phyloP scores from a whole-genome alignment of 92 coral and sea anemone species.

The Meandrina meandrites region DNA sequence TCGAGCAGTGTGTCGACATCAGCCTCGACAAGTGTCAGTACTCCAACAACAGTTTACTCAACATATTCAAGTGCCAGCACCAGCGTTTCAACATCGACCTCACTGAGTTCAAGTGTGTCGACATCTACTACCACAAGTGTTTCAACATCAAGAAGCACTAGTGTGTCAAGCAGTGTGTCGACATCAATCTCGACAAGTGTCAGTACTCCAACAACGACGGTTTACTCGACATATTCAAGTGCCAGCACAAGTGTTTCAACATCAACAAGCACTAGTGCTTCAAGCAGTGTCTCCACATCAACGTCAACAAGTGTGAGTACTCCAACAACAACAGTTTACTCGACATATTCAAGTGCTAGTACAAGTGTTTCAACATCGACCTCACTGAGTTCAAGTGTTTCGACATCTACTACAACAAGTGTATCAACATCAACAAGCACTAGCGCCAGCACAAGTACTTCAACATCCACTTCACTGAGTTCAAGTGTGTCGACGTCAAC shows the following conservation, averaged over 20 bases:
- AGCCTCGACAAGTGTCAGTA: neutral
- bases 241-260: neutral
- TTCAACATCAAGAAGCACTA: neutral
- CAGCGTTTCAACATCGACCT: neutral
- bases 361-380: constrained; percentile 15
- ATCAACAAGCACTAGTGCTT: neutral
- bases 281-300: constrained; percentile 6
- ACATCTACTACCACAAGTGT: neutral
- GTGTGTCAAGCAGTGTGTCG: too few species aligned
- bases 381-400: neutral
- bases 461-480: neutral
- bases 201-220: neutral
- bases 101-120: constrained; percentile 9
- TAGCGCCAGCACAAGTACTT: neutral
- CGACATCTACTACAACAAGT: constrained; percentile 22
- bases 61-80: constrained; percentile 5
- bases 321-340: neutral
- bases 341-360: constrained; percentile 16
- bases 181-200: neutral
- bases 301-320: neutral
- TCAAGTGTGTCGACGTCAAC: neutral
- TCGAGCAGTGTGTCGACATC: too few species aligned
- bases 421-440: constrained; percentile 3
- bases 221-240: neutral
- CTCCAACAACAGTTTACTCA: neutral